Evolutionary conservation across 1,140 invertebrate species (phyloP), one percentile per base, ranked within the genome.

Genomic region (Drosophila santomea): DNA sequence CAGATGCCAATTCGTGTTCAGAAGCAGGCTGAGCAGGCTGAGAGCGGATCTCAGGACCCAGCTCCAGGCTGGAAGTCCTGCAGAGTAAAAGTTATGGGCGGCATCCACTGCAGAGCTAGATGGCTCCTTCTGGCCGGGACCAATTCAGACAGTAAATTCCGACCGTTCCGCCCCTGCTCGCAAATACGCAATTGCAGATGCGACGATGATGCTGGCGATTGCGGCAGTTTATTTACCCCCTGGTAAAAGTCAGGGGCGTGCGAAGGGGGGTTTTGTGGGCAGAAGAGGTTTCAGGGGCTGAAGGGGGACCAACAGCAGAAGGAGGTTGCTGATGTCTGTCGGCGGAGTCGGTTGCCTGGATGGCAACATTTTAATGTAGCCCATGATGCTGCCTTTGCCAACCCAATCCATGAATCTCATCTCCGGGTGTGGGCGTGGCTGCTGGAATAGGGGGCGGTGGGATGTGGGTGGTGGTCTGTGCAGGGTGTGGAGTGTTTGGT

Each of bases 141-240:
- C 47, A 35, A 39, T 47, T 71, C 67, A 71, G 67, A 57, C 67
- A 47, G 51, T 28, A 67, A 69, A 71, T 68, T 68, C 66, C 67
- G 44, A 64, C 51, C 43, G 62, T 32, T 54, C 67, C 57, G 59
- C 67, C 67, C 51, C 61, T 17, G 48, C 55, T 62, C 74, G 64
- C 56, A 73, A 76, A 83, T 88, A 89, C 84, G 83, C 84, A 88
- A 84, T 88, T 89, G 84, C 84, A 88, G 84, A 88, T 88, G 84
- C 80, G 84, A 84, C 80, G 83, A 82, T 76, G 82, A 88, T 82
- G 79, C 82, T 69, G 82, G 83, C 79, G 83, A 86, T 86, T 86
- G 83, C 79, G 83, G 79, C 84, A 86, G 83, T 86, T 83, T 88
- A 86, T 86, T 86, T 86, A 80, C 61, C 69, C 80, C 68, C 45